These are phyloP conservation scores for Lichenostomus cassidix DNA, from an alignment of 2,113 vertebrate genomes.

Conservation along the genomic window DNA sequence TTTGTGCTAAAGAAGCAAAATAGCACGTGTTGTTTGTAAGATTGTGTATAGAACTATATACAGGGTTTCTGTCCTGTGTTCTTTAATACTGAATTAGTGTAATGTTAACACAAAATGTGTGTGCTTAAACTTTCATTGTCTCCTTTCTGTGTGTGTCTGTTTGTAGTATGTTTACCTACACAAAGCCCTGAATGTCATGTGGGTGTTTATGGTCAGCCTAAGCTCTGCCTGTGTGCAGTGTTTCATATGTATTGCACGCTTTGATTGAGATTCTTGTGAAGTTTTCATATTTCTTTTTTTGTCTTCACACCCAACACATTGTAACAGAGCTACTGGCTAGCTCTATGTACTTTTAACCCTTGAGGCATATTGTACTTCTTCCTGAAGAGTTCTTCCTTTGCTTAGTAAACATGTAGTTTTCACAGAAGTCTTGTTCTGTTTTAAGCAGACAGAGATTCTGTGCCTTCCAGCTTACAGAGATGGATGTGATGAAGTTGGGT, in stretches of 20 bases:
- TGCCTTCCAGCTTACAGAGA: neutral
- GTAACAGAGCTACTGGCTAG: neutral
- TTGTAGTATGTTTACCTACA: neutral
- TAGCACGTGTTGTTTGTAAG: neutral
- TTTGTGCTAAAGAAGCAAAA: neutral
- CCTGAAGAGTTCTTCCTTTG: neutral
- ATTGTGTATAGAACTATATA: neutral
- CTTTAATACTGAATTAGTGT: neutral
- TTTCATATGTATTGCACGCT: neutral
- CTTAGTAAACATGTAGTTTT: neutral
- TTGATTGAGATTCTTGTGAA: fast-evolving
- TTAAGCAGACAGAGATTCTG: neutral
- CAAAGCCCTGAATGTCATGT: neutral
- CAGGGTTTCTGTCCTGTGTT: neutral
- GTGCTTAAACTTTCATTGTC: neutral
- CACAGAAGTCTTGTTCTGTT: neutral
- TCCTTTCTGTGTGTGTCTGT: neutral
- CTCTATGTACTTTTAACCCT: neutral
- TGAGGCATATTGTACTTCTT: neutral
- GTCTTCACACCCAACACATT: neutral
- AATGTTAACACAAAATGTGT: neutral
- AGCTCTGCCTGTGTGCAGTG: neutral
- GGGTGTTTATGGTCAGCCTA: neutral
- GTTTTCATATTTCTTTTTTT: neutral
- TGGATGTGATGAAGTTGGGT: neutral